These are phyloP conservation scores for Trachops cirrhosus DNA, from an alignment of 2,797 vertebrate species.

Conservation along the genomic window DNA sequence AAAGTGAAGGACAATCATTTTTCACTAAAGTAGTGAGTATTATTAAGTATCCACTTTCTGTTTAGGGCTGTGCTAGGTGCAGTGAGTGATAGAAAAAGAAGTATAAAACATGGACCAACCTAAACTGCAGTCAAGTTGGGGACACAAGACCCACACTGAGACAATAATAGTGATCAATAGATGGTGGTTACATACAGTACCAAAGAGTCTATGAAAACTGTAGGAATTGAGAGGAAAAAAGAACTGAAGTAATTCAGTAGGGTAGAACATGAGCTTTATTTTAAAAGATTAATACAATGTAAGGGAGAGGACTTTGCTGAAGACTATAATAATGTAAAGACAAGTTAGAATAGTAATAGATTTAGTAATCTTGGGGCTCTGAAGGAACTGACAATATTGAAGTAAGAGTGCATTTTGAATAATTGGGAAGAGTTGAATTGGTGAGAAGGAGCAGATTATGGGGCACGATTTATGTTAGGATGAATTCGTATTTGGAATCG, in stretches of 20 bases:
- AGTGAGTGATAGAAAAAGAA: background rate
- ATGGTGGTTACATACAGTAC: background rate
- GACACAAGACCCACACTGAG: background rate
- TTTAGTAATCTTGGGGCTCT: background rate
- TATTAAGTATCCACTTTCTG: background rate
- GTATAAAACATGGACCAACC: background rate
- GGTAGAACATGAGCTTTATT: background rate
- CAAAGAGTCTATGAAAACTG: background rate
- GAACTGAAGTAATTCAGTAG: background rate
- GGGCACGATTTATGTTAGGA: background rate
- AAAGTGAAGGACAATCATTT: background rate
- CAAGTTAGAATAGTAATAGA: background rate
- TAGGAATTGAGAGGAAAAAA: background rate
- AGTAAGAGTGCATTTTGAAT: background rate
- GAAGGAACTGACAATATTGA: background rate
- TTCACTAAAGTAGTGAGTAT: background rate
- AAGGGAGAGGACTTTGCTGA: background rate
- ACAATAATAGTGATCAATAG: background rate
- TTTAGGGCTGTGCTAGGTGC: background rate
- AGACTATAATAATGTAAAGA: background rate
- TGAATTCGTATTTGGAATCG: conserved; percentile 22
- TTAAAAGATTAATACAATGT: background rate
- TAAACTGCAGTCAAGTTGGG: background rate
- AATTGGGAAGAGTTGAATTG: background rate
- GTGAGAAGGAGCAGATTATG: background rate